Percentiles rank a stretch among this genome's conserved stretches.
These are phyloP conservation scores for Chiroxiphia lanceolata DNA, from an alignment of 2,797 vertebrate species.

Conservation along the genomic window DNA sequence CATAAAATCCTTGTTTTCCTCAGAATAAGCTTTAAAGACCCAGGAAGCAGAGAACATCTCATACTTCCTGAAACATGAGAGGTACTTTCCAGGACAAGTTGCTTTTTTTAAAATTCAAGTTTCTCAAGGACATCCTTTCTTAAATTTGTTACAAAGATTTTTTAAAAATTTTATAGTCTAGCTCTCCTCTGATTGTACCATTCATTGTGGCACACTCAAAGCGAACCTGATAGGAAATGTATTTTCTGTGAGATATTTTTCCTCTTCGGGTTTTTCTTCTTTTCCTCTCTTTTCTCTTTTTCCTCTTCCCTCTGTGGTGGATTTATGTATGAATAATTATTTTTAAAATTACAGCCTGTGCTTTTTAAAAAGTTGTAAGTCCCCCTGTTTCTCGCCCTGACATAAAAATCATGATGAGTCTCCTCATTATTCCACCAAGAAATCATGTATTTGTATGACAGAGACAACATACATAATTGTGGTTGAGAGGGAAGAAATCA, in stretches of 20 bases:
- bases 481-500: not conserved
- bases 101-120: not conserved
- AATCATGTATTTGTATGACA: not conserved
- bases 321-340: not conserved
- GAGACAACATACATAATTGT: not conserved
- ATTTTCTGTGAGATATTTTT: not conserved
- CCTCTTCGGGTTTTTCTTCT: not conserved
- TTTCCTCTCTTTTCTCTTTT: not conserved
- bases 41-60: not conserved
- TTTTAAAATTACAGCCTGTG: not conserved
- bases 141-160: not conserved
- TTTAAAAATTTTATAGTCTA: not conserved
- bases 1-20: constrained; percentile 27
- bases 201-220: not conserved
- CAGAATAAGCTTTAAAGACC: not conserved
- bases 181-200: not conserved
- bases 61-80: not conserved
- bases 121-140: not conserved
- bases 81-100: not conserved
- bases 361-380: not conserved
- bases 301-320: not conserved
- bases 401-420: not conserved
- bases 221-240: not conserved
- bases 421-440: not conserved
- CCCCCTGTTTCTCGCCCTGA: not conserved